Conservation (phyloP, 2,888 invertebrate genomes). For the Campaea margaritaria region DNA sequence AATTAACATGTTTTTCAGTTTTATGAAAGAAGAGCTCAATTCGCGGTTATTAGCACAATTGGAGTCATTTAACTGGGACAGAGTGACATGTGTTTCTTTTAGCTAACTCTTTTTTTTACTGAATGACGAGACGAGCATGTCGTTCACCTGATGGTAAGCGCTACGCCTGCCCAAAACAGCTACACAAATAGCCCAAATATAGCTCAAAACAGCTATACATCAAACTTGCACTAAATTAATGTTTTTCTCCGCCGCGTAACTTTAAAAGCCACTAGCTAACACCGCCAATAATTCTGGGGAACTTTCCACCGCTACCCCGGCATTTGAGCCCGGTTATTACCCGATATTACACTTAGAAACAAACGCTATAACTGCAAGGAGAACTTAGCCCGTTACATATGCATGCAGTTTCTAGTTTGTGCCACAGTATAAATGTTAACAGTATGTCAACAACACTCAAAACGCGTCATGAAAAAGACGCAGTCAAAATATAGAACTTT, state of each 20-base stretch:
- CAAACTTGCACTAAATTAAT: conserved; percentile 4
- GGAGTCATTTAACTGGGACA: conserved; percentile 48
- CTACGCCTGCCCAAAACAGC: too few relatives aligned
- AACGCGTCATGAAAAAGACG: background rate
- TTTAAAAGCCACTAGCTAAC: conserved; percentile 4
- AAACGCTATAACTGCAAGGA: conserved; percentile 74
- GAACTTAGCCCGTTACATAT: conserved; percentile 74
- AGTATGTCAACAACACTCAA: conserved; percentile 6
- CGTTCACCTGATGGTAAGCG: too few relatives aligned
- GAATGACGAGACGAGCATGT: too few relatives aligned
- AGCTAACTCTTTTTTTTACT: too few relatives aligned
- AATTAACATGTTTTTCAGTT: conserved; percentile 40
- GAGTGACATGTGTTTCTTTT: conserved; percentile 46
- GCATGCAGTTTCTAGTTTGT: conserved; percentile 67
- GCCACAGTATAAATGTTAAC: conserved; percentile 9
- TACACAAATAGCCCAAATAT: background rate
- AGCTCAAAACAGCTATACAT: conserved; percentile 20
- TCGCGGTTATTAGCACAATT: conserved; percentile 60
- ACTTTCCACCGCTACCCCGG: conserved; percentile 26
- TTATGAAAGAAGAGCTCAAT: conserved; percentile 52
- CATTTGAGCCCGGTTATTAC: conserved; percentile 61
- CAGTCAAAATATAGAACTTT: background rate
- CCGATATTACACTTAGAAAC: conserved; percentile 81
- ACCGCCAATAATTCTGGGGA: conserved; percentile 24
- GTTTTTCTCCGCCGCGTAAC: conserved; percentile 5